Evolutionary conservation across 2,113 vertebrate genomes (phyloP), one percentile per base, ranked within the genome.

Genomic region (Canis aureus): DNA sequence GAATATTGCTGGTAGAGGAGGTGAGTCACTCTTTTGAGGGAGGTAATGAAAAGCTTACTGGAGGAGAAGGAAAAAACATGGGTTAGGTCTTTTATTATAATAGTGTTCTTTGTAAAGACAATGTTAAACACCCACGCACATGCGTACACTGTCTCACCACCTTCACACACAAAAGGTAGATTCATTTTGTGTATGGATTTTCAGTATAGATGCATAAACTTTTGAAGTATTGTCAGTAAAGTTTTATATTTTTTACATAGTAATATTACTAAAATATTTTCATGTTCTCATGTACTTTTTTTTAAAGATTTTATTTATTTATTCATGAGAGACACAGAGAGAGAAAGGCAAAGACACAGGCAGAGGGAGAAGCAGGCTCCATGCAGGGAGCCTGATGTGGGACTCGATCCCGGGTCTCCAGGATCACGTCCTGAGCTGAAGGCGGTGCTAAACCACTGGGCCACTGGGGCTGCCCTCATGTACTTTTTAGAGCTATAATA

Each of bases 211-310:
- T 66, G 23, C 11, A 38, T 81, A 81, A 29, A 66, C 86, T 91
- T 94, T 89, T 93, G 38, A 69, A 84, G 51, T 13, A 55, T 53
- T 73, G 1, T 87, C 86, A 69, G 32, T 76, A 96, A 79, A 92
- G 76, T 82, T 35, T 91, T 55, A 76, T 43, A 38, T 57, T 89
- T 89, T 81, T 81, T 55, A 74, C 10, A 76, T 83, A 32, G 32
- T 38, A 53, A 91, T 43, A 25, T 78, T 91, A 59, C 20, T 79
- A 29, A 85, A 78, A 95, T 19, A 22, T 87, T 73, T 60, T 81
- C 19, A 38, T 73, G 23, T 62, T 73, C 5, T 69, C 27, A 62
- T 95, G 3, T 74, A 57, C 0, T 38, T n/a, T 73, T 87, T 55
- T 81, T 8, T 81, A 10, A 69, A 69, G 32, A n/a, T 19, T 69